Evolutionary conservation across 1,140 invertebrate species (phyloP), one percentile per base, ranked within the genome.

Genomic region (Meloidogyne chitwoodi): DNA sequence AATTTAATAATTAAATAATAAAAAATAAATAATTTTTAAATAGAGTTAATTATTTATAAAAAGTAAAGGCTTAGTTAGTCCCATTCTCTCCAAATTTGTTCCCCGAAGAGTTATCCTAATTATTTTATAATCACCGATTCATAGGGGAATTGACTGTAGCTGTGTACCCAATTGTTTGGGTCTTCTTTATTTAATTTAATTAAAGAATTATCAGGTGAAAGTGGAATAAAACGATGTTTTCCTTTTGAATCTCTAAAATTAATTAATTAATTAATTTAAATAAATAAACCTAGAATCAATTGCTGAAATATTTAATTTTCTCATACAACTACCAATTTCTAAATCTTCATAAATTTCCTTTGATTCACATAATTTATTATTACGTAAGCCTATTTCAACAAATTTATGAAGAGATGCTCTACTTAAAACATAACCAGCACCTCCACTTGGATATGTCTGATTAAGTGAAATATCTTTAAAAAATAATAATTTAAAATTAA

Each of bases 311-410:
- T 92, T 92, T 0, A 96, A 90, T 68, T 91, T 92, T 83, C 93
- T 91, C 79, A 97, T 87, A 87, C 95, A 96, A 85, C 92, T 93
- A 26, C 93, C 93, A 88, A 96, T 93, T 88, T 95, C 93, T 0
- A 93, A 93, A 87, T 96, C 94, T 86, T 96, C 94, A 0, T 93
- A 91, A 8, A 92, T 93, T 22, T 90, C 91, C 78, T 91, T 90
- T 77, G 91, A 90, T 16, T 91, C 88, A 87, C 93, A 92, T 26
- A 90, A 90, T 14, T 90, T 89, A 22, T 89, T 87, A 79, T 93
- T 89, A 0, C 90, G 90, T 56, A 94, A 82, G 0, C 90, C 93
- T 68, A 91, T 90, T 22, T 27, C 22, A 31, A 74, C 68, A 48
- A 74, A 72, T 38, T 29, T 44, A 27, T 22, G 24, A 26, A 74